phyloP scores from a whole-genome alignment of 2,797 vertebrate species.

The Macropus fuliginosus region DNA sequence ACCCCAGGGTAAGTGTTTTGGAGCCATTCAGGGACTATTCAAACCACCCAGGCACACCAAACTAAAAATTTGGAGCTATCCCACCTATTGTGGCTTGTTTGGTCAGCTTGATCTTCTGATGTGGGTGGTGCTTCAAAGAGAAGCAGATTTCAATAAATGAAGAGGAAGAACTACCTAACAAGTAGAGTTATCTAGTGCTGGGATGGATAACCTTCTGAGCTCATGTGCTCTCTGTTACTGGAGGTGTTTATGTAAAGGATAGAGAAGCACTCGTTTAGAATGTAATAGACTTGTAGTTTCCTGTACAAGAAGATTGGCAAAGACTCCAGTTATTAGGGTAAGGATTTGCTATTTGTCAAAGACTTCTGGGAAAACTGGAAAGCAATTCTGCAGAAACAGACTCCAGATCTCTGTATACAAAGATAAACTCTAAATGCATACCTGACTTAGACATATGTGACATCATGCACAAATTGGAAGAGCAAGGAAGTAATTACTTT shows the following conservation, averaged over 20 bases:
- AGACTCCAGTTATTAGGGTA: background rate
- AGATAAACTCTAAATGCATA: background rate
- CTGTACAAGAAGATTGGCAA: background rate
- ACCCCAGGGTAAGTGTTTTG: background rate
- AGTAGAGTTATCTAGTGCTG: background rate
- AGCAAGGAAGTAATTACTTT: background rate
- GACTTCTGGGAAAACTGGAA: background rate
- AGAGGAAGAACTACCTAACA: background rate
- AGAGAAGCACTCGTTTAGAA: background rate
- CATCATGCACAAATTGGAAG: background rate
- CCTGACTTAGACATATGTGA: background rate
- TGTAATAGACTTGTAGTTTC: background rate
- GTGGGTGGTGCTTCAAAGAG: background rate
- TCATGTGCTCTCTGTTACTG: background rate
- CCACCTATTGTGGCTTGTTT: background rate
- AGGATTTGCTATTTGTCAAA: background rate
- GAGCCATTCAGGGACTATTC: background rate
- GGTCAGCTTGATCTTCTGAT: background rate
- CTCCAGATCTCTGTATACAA: background rate
- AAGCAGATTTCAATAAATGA: background rate
- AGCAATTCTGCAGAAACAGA: background rate
- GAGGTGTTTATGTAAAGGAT: background rate
- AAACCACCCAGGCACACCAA: background rate
- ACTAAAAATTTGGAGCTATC: background rate
- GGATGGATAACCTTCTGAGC: background rate